Conservation (phyloP, 2,113 vertebrate genomes). For the Ranitomeya variabilis region DNA sequence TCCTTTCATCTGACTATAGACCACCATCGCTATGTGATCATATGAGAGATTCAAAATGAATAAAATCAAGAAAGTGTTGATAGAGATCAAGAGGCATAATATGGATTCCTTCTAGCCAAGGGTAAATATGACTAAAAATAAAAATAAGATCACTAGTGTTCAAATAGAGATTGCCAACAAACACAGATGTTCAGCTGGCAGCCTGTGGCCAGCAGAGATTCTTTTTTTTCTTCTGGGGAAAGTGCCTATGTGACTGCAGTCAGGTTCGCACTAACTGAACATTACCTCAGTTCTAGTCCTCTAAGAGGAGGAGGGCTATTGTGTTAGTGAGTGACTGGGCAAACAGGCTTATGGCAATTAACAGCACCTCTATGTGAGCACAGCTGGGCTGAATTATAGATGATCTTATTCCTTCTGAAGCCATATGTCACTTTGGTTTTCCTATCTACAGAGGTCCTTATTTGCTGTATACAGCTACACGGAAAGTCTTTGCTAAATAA, state of each 20-base stretch:
- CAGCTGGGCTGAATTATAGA: slow-evolving; percentile 24
- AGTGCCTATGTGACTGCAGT: slow-evolving; percentile 67
- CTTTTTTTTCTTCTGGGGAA: slow-evolving; percentile 64
- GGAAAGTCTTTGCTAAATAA: neutral
- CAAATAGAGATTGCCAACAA: neutral
- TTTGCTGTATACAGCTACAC: neutral
- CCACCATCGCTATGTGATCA: neutral
- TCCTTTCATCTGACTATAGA: too few relatives aligned
- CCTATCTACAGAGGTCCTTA: neutral
- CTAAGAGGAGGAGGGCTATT: neutral
- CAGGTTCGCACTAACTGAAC: slow-evolving; percentile 62
- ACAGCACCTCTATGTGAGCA: slow-evolving; percentile 27
- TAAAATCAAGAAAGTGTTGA: too few relatives aligned
- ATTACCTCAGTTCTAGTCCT: slow-evolving; percentile 2
- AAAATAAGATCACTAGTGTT: neutral
- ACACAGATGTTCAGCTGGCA: slow-evolving; percentile 40
- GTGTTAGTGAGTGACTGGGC: neutral
- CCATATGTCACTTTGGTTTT: neutral
- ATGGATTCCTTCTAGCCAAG: neutral
- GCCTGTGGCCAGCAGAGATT: slow-evolving; percentile 27
- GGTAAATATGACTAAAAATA: neutral
- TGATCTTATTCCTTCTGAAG: neutral
- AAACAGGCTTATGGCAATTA: slow-evolving; percentile 31
- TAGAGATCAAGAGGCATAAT: too few relatives aligned
- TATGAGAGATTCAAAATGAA: neutral